A percentile compares a stretch with the other conserved stretches of the same genome.
phyloP scores from a whole-genome alignment of 2,888 invertebrate genomes.

The Drosophila diplacantha region DNA sequence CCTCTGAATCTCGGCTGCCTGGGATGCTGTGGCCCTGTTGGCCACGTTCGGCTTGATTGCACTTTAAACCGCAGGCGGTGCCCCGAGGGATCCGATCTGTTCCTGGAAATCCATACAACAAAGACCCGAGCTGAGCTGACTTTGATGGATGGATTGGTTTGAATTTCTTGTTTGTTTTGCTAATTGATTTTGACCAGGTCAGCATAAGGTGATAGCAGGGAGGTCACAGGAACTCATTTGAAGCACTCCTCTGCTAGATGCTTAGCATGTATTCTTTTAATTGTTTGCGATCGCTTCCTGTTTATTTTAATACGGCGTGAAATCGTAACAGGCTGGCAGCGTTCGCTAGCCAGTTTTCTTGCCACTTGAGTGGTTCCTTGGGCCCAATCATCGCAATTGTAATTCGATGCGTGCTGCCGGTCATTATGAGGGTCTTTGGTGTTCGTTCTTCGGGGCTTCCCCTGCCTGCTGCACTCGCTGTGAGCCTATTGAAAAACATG shows the following conservation, averaged over 20 bases:
- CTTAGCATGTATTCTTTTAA: constrained; percentile 21
- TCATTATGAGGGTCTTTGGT: constrained; percentile 34
- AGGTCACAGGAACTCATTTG: constrained; percentile 2
- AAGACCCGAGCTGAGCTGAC: neutral
- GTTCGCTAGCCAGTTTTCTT: neutral
- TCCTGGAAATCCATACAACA: constrained; percentile 18
- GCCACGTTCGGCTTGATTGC: constrained; percentile 54
- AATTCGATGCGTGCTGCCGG: constrained; percentile 38
- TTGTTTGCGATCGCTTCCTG: constrained; percentile 22
- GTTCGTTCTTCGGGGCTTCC: neutral
- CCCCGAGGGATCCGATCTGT: constrained; percentile 20
- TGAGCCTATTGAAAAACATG: constrained; percentile 53
- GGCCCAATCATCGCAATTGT: constrained; percentile 32
- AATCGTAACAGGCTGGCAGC: constrained; percentile 50
- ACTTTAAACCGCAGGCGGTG: constrained; percentile 43
- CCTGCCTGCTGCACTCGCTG: constrained; percentile 27
- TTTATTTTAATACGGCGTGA: constrained; percentile 57
- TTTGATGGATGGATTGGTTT: constrained; percentile 38
- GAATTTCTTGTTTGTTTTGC: constrained; percentile 45
- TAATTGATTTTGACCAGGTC: constrained; percentile 67
- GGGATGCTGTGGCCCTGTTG: constrained; percentile 50
- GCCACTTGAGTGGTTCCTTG: constrained; percentile 29
- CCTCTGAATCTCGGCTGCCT: constrained; percentile 7
- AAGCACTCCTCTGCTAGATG: constrained; percentile 22
- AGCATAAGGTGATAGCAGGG: constrained; percentile 40